phyloP scores from a whole-genome alignment of 2,797 vertebrate species.

The Arremon brunneinucha region DNA sequence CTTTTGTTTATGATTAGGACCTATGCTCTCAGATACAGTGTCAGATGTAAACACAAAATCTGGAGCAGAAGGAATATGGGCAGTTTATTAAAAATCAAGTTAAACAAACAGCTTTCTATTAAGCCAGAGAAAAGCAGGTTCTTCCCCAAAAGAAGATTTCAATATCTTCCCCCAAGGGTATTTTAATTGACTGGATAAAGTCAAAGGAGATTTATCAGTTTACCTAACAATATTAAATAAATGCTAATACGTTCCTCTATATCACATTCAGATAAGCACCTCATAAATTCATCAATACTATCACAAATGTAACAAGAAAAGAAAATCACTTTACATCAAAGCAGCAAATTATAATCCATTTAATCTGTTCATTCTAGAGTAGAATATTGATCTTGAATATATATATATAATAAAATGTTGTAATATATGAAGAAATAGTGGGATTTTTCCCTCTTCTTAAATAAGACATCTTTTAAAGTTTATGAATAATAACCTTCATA shows the following conservation, averaged over 20 bases:
- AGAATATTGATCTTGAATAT: not conserved
- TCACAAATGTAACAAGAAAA: not conserved
- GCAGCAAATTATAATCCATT: not conserved
- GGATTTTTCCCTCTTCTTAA: not conserved
- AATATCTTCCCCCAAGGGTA: not conserved
- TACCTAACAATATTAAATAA: not conserved
- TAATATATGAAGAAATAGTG: not conserved
- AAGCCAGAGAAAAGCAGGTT: not conserved
- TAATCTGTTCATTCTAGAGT: not conserved
- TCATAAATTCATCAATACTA: not conserved
- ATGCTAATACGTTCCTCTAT: not conserved
- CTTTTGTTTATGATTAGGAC: not conserved
- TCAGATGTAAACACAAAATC: not conserved
- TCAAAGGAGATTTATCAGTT: not conserved
- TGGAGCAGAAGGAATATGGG: not conserved
- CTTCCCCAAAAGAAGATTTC: not conserved
- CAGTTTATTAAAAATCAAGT: not conserved
- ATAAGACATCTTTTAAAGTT: not conserved
- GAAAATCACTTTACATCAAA: not conserved
- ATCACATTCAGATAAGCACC: not conserved
- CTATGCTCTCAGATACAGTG: not conserved
- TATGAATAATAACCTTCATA: not conserved
- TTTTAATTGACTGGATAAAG: not conserved
- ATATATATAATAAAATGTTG: not conserved
- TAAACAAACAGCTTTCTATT: not conserved